Evolutionary conservation across 2,113 vertebrate genomes (phyloP).

Genomic region (Melanerpes formicivorus): DNA sequence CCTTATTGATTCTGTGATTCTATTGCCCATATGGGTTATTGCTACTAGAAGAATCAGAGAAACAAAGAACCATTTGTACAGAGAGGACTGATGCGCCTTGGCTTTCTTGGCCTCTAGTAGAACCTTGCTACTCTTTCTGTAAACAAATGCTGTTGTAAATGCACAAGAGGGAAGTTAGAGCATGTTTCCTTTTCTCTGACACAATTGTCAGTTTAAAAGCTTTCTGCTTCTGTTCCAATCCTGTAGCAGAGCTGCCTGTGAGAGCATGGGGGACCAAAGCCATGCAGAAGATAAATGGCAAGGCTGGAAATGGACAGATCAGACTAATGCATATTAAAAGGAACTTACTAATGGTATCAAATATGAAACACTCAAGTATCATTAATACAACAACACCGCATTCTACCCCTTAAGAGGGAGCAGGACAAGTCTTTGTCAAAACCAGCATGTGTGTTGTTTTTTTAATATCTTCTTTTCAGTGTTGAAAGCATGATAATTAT

Average conservation of each 20-base stretch:
- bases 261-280: not conserved
- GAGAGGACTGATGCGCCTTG: not conserved
- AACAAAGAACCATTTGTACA: not conserved
- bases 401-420: not conserved
- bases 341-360: not conserved
- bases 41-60: not conserved
- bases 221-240: not conserved
- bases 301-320: not conserved
- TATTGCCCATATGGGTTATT: not conserved
- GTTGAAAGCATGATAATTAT: not conserved
- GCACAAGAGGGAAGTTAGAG: not conserved
- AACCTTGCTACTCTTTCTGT: not conserved
- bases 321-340: not conserved
- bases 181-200: not conserved
- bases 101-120: not conserved
- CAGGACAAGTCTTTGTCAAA: not conserved
- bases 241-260: not conserved
- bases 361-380: not conserved
- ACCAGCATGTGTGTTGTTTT: not conserved
- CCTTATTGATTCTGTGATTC: too few species aligned
- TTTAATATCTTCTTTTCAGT: not conserved
- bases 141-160: not conserved
- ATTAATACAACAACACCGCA: not conserved
- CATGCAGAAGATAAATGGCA: not conserved
- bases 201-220: not conserved